Evolutionary conservation across 2,888 invertebrate genomes (phyloP).

Genomic region (Mythimna ferrago): DNA sequence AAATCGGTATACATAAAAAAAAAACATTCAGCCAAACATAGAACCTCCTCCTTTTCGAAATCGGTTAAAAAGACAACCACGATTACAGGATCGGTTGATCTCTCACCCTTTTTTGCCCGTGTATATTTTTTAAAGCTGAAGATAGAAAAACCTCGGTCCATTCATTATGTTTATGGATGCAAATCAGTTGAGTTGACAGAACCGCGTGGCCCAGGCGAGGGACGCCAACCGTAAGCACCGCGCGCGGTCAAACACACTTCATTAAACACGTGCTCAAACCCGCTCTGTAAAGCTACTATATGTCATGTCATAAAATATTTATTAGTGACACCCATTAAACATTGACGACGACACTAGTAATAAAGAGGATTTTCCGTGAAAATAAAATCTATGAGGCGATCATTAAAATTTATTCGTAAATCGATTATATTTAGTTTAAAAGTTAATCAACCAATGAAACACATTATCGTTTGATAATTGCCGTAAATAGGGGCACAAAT

Average conservation of each 20-base stretch:
- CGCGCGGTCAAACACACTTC: slow-evolving; percentile 43
- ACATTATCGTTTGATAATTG: background rate
- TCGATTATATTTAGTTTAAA: slow-evolving; percentile 7
- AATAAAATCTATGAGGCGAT: background rate
- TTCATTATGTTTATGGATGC: slow-evolving; percentile 58
- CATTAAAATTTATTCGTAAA: background rate
- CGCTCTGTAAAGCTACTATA: slow-evolving; percentile 37
- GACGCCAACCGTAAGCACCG: slow-evolving; percentile 27
- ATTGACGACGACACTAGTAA: slow-evolving; percentile 4
- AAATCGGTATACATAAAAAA: too few relatives aligned
- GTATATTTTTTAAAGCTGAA: background rate
- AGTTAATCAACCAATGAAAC: slow-evolving; percentile 1
- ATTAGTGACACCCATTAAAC: slow-evolving; percentile 12
- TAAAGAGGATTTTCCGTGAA: slow-evolving; percentile 14
- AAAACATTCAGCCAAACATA: too few relatives aligned
- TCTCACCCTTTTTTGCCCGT: background rate
- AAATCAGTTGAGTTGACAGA: slow-evolving; percentile 71
- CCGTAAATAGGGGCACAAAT: background rate
- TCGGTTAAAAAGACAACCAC: background rate
- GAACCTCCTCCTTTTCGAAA: too few relatives aligned
- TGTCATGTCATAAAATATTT: slow-evolving; percentile 44
- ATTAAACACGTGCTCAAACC: slow-evolving; percentile 44
- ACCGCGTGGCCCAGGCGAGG: slow-evolving; percentile 18
- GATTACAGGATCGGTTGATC: background rate
- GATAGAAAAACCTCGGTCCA: background rate